Evolutionary conservation across 2,797 vertebrate species (phyloP).

Genomic region (Typhlichthys eigenmanni): DNA sequence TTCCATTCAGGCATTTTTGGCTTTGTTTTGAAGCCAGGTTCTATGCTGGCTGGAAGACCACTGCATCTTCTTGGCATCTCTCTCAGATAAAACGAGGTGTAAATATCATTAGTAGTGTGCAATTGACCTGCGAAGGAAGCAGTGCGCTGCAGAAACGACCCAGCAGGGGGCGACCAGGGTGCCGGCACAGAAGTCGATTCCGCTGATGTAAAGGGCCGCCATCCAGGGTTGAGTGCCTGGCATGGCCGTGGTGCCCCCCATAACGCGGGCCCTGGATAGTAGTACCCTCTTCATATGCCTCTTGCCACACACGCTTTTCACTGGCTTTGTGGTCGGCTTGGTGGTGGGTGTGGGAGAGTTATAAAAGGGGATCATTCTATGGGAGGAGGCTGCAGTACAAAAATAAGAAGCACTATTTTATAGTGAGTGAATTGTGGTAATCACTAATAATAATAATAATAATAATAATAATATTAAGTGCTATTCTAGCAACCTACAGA

Average conservation of each 20-base stretch:
- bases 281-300: slow-evolving; percentile 82
- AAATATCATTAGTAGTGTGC: background rate
- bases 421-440: background rate
- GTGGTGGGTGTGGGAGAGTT: background rate
- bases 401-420: background rate
- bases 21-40: too few relatives aligned
- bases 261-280: slow-evolving; percentile 79
- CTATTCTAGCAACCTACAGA: background rate
- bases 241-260: slow-evolving; percentile 83
- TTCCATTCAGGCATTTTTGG: too few relatives aligned
- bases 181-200: slow-evolving; percentile 84
- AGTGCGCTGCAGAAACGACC: slow-evolving; percentile 92
- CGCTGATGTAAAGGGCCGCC: slow-evolving; percentile 86
- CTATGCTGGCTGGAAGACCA: too few relatives aligned
- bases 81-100: background rate
- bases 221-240: slow-evolving; percentile 93
- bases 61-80: too few relatives aligned
- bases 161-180: slow-evolving; percentile 91
- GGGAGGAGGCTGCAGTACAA: slow-evolving; percentile 42
- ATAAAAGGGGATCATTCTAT: slow-evolving; percentile 8
- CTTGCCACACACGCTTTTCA: slow-evolving; percentile 76
- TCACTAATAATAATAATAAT: background rate
- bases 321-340: background rate
- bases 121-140: slow-evolving; percentile 82
- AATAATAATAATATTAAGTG: background rate